These are phyloP conservation scores for Spilosoma lubricipeda DNA, from an alignment of 2,888 invertebrate genomes.

Conservation along the genomic window DNA sequence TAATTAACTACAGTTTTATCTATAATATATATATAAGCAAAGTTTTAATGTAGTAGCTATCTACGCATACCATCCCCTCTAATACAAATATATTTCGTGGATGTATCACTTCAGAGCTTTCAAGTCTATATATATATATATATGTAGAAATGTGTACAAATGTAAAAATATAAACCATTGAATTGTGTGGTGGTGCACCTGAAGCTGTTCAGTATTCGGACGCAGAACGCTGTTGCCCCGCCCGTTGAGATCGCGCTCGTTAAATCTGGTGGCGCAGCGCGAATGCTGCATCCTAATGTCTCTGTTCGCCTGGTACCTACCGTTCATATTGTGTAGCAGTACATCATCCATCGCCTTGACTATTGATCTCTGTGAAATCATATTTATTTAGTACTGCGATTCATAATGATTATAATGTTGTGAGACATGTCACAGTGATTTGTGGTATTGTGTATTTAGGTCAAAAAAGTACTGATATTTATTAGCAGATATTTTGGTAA, in stretches of 20 bases:
- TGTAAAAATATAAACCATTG: neutral
- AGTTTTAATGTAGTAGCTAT: too few species aligned
- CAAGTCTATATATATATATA: too few species aligned
- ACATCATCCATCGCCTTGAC: neutral
- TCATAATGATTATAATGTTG: neutral
- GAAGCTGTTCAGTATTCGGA: constrained; percentile 10
- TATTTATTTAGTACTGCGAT: neutral
- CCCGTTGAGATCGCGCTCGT: constrained; percentile 20
- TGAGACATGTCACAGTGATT: neutral
- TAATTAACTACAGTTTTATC: too few species aligned
- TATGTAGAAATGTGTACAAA: neutral
- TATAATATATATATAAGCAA: too few species aligned
- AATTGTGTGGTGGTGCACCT: neutral
- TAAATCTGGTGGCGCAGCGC: constrained; percentile 22
- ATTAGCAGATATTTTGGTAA: too few species aligned
- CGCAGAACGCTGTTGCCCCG: neutral
- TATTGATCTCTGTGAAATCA: neutral
- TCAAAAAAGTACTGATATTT: too few species aligned
- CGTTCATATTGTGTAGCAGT: neutral
- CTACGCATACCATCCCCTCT: too few species aligned
- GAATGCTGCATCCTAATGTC: constrained; percentile 19
- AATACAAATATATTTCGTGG: too few species aligned
- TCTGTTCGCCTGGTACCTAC: neutral
- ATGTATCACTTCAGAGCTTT: too few species aligned
- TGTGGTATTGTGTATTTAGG: too few species aligned